Evolutionary conservation across 2,888 invertebrate species (phyloP), one percentile per base, ranked within the genome.

Genomic region (Microdon myrmicae): DNA sequence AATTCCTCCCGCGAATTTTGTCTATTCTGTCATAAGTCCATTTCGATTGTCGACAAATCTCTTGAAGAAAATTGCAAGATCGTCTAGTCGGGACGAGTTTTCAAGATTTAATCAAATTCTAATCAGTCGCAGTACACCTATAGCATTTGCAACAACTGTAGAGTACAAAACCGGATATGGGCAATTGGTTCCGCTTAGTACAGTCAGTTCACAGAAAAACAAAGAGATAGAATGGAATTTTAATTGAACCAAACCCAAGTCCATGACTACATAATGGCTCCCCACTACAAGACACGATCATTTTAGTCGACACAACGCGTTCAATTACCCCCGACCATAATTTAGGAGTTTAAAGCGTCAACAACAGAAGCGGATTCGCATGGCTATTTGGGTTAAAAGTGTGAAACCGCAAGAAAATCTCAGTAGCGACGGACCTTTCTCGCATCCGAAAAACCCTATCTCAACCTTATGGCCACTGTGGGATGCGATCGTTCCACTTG

Each of bases 401-500:
- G 77, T 77, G 78, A 77, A 77, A 77, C 77, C 77, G 75, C 77
- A 77, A 72, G 71, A 70, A 74, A 76, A 76, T 73, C 73, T 75
- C 78, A 72, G 78, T 77, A 77, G 77, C 77, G 68, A 68, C 41
- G 23, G 28, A 7, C 35, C 25, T 49, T 39, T 22, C 22, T 44
- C 22, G 13, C 26, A 2, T 28, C 28, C n/a, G n/a, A n/a, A n/a
- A n/a, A n/a, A n/a, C n/a, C n/a, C n/a, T n/a, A n/a, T n/a, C n/a
- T n/a, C n/a, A n/a, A n/a, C n/a, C n/a, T n/a, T n/a, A n/a, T n/a
- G n/a, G n/a, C n/a, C n/a, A n/a, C n/a, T n/a, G n/a, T n/a, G 26
- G 47, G 44, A 31, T 31, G 17, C 45, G 16, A 32, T 41, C 29
- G 22, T 13, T 39, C 26, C 51, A 16, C 10, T 29, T 49, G 47